Evolutionary conservation across 2,888 invertebrate species (phyloP).

Genomic region (Morpho achilles): DNA sequence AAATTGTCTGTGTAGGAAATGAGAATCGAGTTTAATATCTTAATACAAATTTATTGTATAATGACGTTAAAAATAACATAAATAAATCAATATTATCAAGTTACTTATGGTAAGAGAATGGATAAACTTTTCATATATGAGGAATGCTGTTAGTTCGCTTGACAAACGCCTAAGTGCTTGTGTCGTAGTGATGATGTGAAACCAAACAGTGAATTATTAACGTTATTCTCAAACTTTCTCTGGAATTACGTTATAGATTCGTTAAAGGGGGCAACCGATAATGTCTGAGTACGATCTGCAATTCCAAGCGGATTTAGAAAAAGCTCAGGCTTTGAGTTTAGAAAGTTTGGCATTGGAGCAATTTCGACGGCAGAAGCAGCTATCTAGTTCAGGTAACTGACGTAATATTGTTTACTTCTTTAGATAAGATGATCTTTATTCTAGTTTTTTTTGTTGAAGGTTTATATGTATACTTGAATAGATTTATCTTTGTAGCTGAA

Average conservation of each 20-base stretch:
- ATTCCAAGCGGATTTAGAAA: slow-evolving; percentile 91
- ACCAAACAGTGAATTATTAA: slow-evolving; percentile 20
- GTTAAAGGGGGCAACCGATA: slow-evolving; percentile 42
- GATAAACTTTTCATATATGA: slow-evolving; percentile 10
- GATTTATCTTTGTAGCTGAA: too few species aligned
- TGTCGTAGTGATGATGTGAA: slow-evolving; percentile 23
- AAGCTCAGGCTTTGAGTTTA: slow-evolving; percentile 91
- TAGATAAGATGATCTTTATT: slow-evolving; percentile 37
- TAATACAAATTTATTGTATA: slow-evolving; percentile 22
- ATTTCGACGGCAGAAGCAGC: slow-evolving; percentile 85
- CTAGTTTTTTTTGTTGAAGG: neutral
- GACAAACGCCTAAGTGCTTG: slow-evolving; percentile 25
- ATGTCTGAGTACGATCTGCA: slow-evolving; percentile 88
- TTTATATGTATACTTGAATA: neutral
- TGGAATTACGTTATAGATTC: slow-evolving; percentile 47
- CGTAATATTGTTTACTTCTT: slow-evolving; percentile 59
- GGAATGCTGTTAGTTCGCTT: slow-evolving; percentile 9
- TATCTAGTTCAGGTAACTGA: slow-evolving; percentile 67
- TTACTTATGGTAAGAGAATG: slow-evolving; percentile 45
- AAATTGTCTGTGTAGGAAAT: neutral
- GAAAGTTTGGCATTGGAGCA: slow-evolving; percentile 92
- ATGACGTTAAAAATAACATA: slow-evolving; percentile 48
- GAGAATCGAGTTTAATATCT: too few species aligned
- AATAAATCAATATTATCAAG: slow-evolving; percentile 39
- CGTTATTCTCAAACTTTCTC: slow-evolving; percentile 52